phyloP scores from a whole-genome alignment of 2,113 vertebrate species.

The Dissostichus mawsoni region DNA sequence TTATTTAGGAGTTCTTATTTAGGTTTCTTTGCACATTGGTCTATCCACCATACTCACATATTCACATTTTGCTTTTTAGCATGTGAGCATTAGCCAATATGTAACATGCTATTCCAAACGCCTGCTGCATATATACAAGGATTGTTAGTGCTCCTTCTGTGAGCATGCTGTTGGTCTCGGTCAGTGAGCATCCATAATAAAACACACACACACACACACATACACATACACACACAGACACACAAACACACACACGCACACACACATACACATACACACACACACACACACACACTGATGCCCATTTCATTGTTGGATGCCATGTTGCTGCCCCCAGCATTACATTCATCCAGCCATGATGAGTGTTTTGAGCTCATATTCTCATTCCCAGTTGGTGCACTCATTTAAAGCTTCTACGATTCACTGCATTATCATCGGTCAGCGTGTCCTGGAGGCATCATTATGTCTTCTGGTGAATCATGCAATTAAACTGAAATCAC shows the following conservation, averaged over 20 bases:
- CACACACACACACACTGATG: conserved; percentile 22
- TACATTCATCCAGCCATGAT: conserved; percentile 59
- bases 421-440: conserved; percentile 47
- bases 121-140: conserved; percentile 13
- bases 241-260: neutral
- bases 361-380: conserved; percentile 60
- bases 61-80: neutral
- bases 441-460: conserved; percentile 49
- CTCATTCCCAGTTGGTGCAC: conserved; percentile 58
- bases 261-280: neutral
- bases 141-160: conserved; percentile 56
- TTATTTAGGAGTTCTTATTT: conserved; percentile 19
- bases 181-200: conserved; percentile 74
- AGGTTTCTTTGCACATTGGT: conserved; percentile 5
- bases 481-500: conserved; percentile 37
- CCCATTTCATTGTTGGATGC: conserved; percentile 58
- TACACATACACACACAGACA: neutral
- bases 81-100: neutral
- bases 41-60: neutral
- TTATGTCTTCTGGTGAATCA: conserved; percentile 48
- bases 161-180: conserved; percentile 59
- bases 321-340: conserved; percentile 61
- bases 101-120: neutral
- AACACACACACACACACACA: conserved; percentile 10
- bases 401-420: conserved; percentile 57